Conservation (phyloP, 2,797 vertebrate species). For the Pterois miles region DNA sequence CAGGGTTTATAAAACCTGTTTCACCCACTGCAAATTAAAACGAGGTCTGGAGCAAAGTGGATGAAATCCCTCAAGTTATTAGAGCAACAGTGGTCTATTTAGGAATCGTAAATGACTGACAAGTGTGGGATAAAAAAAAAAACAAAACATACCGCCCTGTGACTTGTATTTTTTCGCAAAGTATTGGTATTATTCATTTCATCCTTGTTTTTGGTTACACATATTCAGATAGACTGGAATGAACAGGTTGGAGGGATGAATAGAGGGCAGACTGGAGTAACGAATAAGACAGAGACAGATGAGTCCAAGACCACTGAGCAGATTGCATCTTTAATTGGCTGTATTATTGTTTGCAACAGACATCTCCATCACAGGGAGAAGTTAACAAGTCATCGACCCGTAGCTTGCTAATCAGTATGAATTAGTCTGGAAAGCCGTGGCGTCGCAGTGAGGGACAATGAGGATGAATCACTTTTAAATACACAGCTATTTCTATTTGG, state of each 20-base stretch:
- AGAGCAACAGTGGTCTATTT: background rate
- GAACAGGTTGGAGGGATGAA: conserved; percentile 24
- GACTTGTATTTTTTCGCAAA: background rate
- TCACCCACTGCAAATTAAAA: conserved; percentile 19
- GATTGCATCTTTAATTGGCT: conserved; percentile 76
- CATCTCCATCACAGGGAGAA: conserved; percentile 68
- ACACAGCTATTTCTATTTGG: background rate
- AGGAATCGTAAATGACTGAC: background rate
- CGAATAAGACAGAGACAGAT: conserved; percentile 63
- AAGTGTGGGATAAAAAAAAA: background rate
- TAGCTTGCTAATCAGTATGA: conserved; percentile 64
- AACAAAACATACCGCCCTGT: background rate
- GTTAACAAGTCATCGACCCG: conserved; percentile 68
- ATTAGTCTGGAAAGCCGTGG: conserved; percentile 57
- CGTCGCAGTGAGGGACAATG: background rate
- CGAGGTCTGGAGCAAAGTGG: conserved; percentile 3
- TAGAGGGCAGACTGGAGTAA: conserved; percentile 9
- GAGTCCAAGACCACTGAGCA: conserved; percentile 60
- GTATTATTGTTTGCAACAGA: conserved; percentile 64
- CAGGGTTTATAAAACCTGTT: conserved; percentile 39
- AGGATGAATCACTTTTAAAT: conserved; percentile 25
- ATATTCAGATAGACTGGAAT: background rate
- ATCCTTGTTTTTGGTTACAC: conserved; percentile 2
- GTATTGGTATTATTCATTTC: background rate
- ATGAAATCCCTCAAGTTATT: background rate